A percentile compares a stretch with the other conserved stretches of the same genome.
Evolutionary conservation across 2,888 invertebrate species (phyloP).

Genomic region (Caradrina clavipalpis): DNA sequence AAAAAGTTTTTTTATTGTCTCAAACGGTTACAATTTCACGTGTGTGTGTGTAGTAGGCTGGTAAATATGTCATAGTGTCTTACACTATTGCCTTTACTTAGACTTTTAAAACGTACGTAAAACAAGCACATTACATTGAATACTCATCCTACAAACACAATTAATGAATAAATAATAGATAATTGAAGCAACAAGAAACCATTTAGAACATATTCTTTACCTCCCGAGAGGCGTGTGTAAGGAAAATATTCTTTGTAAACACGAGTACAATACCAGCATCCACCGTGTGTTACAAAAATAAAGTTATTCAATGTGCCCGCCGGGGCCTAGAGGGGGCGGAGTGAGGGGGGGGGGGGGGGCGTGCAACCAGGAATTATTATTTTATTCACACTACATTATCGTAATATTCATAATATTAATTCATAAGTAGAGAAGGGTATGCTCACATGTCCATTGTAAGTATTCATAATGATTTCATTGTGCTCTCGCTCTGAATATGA

Average conservation of each 20-base stretch:
- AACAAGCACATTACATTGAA: neutral
- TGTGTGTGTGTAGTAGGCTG: too few relatives aligned
- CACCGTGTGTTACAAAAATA: constrained; percentile 35
- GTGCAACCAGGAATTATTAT: constrained; percentile 42
- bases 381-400: constrained; percentile 52
- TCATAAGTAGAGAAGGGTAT: constrained; percentile 27
- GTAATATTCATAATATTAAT: constrained; percentile 46
- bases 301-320: constrained; percentile 41
- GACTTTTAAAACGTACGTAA: too few relatives aligned
- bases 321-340: neutral
- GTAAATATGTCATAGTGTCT: too few relatives aligned
- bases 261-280: constrained; percentile 21
- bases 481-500: neutral
- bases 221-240: constrained; percentile 19
- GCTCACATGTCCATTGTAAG: constrained; percentile 5
- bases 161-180: constrained; percentile 29
- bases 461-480: constrained; percentile 6
- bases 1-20: too few relatives aligned
- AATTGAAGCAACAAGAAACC: constrained; percentile 29
- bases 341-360: neutral
- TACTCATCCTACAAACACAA: constrained; percentile 6
- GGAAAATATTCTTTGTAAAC: constrained; percentile 31
- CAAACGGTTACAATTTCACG: too few relatives aligned
- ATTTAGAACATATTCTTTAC: constrained; percentile 33
- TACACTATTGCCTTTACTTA: too few relatives aligned